phyloP scores from a whole-genome alignment of 2,888 invertebrate genomes.

The Aleiodes alternator region DNA sequence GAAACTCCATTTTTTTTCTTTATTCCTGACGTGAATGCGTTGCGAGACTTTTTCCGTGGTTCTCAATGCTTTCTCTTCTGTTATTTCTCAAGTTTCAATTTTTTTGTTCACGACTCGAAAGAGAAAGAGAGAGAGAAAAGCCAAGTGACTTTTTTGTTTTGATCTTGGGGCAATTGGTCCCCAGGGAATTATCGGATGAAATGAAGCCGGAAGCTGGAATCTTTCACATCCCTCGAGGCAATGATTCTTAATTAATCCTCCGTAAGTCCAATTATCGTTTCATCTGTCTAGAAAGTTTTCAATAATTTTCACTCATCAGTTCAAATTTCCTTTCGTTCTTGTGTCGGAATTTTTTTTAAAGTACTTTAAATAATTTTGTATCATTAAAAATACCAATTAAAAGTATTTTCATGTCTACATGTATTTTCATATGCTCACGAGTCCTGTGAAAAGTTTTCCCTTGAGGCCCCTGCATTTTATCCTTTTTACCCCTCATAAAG shows the following conservation, averaged over 20 bases:
- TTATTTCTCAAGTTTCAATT: neutral
- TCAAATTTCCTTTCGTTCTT: too few relatives aligned
- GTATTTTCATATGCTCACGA: too few relatives aligned
- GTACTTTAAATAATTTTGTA: too few relatives aligned
- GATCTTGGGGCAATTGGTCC: conserved; percentile 14
- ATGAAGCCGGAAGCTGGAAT: neutral
- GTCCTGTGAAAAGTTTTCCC: too few relatives aligned
- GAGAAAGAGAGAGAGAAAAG: too few relatives aligned
- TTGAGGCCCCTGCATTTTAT: too few relatives aligned
- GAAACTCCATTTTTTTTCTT: conserved; percentile 67
- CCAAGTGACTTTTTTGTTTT: conserved; percentile 33
- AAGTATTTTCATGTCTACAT: too few relatives aligned
- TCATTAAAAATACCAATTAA: too few relatives aligned
- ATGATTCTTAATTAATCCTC: conserved; percentile 15
- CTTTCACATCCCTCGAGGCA: conserved; percentile 7
- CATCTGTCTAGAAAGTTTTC: neutral
- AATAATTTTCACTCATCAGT: neutral
- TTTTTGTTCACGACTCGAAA: neutral
- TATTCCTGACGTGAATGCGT: conserved; percentile 55
- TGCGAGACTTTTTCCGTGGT: conserved; percentile 20
- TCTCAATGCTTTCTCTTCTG: conserved; percentile 6
- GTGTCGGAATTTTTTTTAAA: too few relatives aligned
- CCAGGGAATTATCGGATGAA: neutral
- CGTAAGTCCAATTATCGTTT: neutral
- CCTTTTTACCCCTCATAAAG: too few relatives aligned